A percentile compares a stretch with the other conserved stretches of the same genome.
phyloP scores from a whole-genome alignment of 1,140 invertebrate genomes.

The Pachypeltis micranthus region DNA sequence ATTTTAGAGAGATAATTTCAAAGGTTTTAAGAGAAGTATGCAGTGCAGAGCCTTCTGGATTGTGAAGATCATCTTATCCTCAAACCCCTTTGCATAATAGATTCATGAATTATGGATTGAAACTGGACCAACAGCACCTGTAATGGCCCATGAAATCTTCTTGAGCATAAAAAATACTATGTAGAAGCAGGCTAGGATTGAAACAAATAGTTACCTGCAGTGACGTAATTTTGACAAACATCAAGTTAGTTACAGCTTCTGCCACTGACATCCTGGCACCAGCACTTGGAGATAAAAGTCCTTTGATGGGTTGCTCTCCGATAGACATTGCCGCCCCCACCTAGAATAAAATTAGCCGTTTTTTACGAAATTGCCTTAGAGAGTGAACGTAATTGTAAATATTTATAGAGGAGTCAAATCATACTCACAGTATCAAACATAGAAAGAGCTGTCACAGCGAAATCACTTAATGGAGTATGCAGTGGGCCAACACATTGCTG shows the following conservation, averaged over 20 bases:
- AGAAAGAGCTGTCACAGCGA: conserved; percentile 80
- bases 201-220: conserved; percentile 43
- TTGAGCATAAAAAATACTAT: not conserved
- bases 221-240: conserved; percentile 77
- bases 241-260: conserved; percentile 89
- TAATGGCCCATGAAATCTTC: no score
- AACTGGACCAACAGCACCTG: no score
- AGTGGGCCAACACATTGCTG: conserved; percentile 95
- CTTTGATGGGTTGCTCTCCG: conserved; percentile 94
- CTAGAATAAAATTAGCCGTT: no score
- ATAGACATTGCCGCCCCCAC: conserved; percentile 85
- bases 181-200: not conserved
- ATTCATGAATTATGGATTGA: no score
- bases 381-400: not conserved
- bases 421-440: conserved; percentile 45
- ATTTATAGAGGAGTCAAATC: no score
- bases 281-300: conserved; percentile 61
- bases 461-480: conserved; percentile 89
- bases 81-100: no score
- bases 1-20: no score
- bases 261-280: conserved; percentile 88
- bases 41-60: no score
- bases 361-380: conserved; percentile 15
- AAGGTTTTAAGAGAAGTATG: no score
- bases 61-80: no score